Base-by-base conservation (phyloP, 2,888 invertebrate species). In the Drosophila cognata region DNA sequence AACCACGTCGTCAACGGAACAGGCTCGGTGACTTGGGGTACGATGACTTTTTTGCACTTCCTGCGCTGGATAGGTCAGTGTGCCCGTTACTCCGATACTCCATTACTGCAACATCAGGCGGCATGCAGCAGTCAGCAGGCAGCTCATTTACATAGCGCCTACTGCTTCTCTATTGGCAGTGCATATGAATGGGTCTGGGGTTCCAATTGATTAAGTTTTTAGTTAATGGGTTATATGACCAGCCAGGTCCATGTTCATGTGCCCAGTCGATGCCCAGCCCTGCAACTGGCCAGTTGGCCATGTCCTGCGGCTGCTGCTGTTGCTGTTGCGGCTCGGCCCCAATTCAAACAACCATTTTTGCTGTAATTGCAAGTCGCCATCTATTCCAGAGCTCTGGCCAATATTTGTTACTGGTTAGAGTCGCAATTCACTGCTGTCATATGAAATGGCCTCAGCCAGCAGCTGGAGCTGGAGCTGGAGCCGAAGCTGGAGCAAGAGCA, bases 171-270 rank as follows among this genome's bases (percentile, higher is more conserved):
- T 36, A 62, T 74, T 65, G 77, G 74, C 70, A 74, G 21, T 55
- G 77, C 65, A 68, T 77, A 71, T 77, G 81, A 78, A 74, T 68
- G 74, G 51, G 78, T 56, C 56, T 84, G 81, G 65, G 86, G 89
- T 91, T 91, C 91, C 91, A 91, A 91, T 91, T 91, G 91, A 91
- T 91, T 91, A 91, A 91, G 91, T 89, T 87, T 91, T 88, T 84
- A 91, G 89, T 91, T 91, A 91, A 91, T 91, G 88, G 91, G 91
- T 90, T 91, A 91, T 91, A 90, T 91, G 89, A 63, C 70, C 69
- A 70, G 35, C 18, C 48, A 66, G 58, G 48, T 41, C 50, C 36
- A 21, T 52, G 51, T 48, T 58, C 72, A 51, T 56, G 38, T 28
- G 41, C 50, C 55, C 35, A 25, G 58, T 58, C 61, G 61, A 53